Percentiles rank a stretch among this genome's conserved stretches.
Conservation (phyloP, 1,140 invertebrate genomes). For the Oedothorax gibbosus region DNA sequence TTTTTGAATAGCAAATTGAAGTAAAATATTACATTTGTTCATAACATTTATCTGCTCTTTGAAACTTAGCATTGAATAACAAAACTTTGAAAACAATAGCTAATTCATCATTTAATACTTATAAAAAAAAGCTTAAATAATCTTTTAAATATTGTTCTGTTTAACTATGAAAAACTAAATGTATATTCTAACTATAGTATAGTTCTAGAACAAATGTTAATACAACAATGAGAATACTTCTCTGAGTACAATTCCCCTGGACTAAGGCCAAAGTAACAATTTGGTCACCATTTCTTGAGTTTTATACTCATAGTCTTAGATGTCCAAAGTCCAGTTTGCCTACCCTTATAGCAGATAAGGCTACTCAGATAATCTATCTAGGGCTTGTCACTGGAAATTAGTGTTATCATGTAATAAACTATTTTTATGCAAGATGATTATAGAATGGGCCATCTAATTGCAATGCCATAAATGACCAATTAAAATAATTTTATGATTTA, state of each 20-base stretch:
- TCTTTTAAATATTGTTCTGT: background rate
- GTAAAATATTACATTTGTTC: no score
- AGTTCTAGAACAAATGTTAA: slow-evolving; percentile 1
- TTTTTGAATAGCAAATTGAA: no score
- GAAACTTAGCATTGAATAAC: no score
- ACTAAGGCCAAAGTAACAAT: slow-evolving; percentile 35
- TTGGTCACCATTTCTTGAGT: background rate
- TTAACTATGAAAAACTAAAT: background rate
- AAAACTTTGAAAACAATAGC: no score
- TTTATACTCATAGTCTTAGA: slow-evolving; percentile 16
- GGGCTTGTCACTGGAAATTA: no score
- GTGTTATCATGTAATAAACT: no score
- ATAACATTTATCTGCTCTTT: no score
- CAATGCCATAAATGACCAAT: no score
- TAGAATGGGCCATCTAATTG: no score
- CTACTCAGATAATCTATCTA: no score
- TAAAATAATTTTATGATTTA: no score
- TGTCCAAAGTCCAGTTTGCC: slow-evolving; percentile 4
- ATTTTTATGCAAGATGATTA: no score
- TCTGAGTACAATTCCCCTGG: slow-evolving; percentile 26
- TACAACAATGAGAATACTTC: slow-evolving; percentile 50
- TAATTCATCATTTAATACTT: background rate
- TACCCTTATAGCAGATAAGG: background rate
- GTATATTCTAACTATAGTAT: background rate
- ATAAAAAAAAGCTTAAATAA: background rate